Evolutionary conservation across 2,113 vertebrate species (phyloP), one percentile per base, ranked within the genome.

Genomic region (Pardalotus punctatus): DNA sequence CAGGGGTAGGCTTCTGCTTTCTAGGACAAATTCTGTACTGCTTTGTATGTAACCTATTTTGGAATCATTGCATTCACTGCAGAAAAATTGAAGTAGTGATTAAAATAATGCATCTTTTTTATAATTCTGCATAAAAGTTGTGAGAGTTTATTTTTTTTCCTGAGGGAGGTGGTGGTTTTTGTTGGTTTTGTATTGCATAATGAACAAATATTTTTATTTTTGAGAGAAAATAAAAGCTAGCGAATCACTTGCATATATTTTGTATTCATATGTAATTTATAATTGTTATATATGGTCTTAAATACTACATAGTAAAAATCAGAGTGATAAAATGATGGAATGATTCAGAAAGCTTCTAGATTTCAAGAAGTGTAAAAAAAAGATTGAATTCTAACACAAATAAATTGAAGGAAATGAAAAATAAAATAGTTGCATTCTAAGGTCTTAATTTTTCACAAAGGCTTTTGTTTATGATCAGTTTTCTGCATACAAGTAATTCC

Each of bases 141-240:
- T 56, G 31, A 6, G 40, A 86, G 5, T 72, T 35, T 4, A 3
- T 43, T 23, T 4, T 10, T 57, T 31, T 58, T 6, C 6, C 7
- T 27, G 5, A n/a, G 25, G 3, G 4, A 36, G 6, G 2, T 33
- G 9, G 12, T n/a, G 3, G 0, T 6, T 72, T 83, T 53, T 28
- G 3, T 50, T 70, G 12, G 2, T n/a, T 82, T 90, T 67, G 3
- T 56, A 88, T 64, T 80, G 7, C 45, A 17, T 50, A 70, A 50
- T 27, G n/a, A 77, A 16, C 27, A 35, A 16, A 14, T 65, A 3
- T 48, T 35, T 70, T 60, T 64, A 31, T 40, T 88, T 93, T 48
- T 81, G 20, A 40, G 27, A 57, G 24, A 54, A 80, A 35, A 38
- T 14, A 48, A 48, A 58, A 76, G 22, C 8, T 53, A 43, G 16